Base-by-base conservation (phyloP, 2,888 invertebrate species). In the Ophion ventricosus region DNA sequence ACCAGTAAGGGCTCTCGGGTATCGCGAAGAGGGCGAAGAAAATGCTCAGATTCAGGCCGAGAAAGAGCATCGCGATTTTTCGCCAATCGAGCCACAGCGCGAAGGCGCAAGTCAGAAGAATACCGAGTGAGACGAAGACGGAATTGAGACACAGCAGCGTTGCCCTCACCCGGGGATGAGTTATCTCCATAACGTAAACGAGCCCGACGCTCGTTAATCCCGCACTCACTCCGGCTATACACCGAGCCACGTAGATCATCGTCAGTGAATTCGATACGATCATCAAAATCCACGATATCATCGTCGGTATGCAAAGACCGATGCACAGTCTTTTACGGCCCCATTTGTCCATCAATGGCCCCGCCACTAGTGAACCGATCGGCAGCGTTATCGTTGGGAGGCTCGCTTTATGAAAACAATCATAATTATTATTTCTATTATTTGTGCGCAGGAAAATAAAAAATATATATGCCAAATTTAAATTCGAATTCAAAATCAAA, bases 1-100 rank as follows among this genome's bases (percentile, higher is more conserved):
- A 90, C 95, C 95, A 95, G 82, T 95, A 93, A 0, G 95, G 95
- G 85, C 95, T 95, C 90, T 95, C 95, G 0, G 95, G 95, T 63
- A 95, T 87, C 10, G 94, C 90, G 35, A 92, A 92, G 1, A 95
- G 88, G 0, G 92, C 87, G 23, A 93, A 59, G 10, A 93, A 91
- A 10, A 93, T 93, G 0, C 91, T 56, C 1, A 92, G 56, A 1
- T 94, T 90, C 10, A 94, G 70, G 1, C 88, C 87, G 35, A 93
- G 92, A 87, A 94, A 94, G 7, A 94, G 90, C 11, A 94, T 91
- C 0, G 95, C 94, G 87, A 95, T 94, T 35, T 91, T 90, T 17
- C 94, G 92, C 95, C 95, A 95, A 14, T 93, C 90, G 25, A 95
- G 90, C 90, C 93, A 94, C 29, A 93, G 90, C 10, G 93, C 94